Percentiles rank a stretch among this genome's conserved stretches.
These are phyloP conservation scores for Cephus rjabovi DNA, from an alignment of 2,888 invertebrate genomes.

Conservation along the genomic window DNA sequence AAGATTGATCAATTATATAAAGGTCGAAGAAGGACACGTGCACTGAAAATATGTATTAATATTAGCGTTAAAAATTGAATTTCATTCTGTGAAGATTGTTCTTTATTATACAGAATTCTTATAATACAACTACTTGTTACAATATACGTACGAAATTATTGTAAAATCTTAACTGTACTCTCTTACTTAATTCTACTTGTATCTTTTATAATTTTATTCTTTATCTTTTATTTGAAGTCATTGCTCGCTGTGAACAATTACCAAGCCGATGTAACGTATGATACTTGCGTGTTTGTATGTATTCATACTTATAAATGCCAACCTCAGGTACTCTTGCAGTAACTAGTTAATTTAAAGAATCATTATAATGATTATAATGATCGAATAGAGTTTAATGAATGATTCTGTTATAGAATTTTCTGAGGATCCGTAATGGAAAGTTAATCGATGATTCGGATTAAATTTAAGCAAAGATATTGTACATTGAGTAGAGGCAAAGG, in stretches of 20 bases:
- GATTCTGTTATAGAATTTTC: not conserved
- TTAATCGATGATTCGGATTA: not conserved
- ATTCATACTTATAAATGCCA: constrained; percentile 3
- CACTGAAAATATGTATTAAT: not conserved
- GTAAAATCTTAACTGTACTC: not conserved
- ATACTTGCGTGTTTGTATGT: not conserved
- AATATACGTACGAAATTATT: not conserved
- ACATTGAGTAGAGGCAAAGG: not conserved
- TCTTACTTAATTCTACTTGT: not conserved
- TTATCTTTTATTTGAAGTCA: not conserved
- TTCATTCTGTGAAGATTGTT: not conserved
- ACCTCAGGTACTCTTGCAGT: constrained; percentile 1
- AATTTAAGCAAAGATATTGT: not conserved
- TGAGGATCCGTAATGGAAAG: not conserved
- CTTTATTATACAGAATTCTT: not conserved
- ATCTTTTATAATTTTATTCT: not conserved
- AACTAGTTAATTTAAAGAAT: not conserved
- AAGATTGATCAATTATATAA: not conserved
- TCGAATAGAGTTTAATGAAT: not conserved
- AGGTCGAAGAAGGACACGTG: not conserved
- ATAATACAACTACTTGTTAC: not conserved
- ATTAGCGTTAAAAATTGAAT: not conserved
- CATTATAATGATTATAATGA: not conserved
- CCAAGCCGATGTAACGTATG: not conserved
- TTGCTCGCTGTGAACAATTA: not conserved